Conservation (phyloP, 2,888 invertebrate genomes). For the Mactromeris polynyma region DNA sequence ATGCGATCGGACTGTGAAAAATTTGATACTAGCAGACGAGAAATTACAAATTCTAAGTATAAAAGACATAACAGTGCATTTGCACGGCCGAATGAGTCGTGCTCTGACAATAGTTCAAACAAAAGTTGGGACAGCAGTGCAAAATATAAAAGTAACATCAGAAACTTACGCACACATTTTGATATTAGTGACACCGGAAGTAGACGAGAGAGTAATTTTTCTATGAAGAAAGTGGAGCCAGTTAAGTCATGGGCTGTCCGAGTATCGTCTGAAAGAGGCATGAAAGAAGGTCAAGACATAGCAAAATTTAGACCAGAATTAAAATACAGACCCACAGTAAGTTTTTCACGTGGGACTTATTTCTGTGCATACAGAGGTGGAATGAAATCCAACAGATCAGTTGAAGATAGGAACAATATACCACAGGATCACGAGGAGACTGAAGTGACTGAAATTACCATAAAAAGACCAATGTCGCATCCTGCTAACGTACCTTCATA, state of each 20-base stretch:
- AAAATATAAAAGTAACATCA: neutral
- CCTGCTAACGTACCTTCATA: neutral
- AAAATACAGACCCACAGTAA: slow-evolving; percentile 14
- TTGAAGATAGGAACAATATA: neutral
- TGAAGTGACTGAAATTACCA: neutral
- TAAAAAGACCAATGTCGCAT: neutral
- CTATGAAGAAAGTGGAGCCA: neutral
- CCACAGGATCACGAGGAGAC: neutral
- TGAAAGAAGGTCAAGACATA: neutral
- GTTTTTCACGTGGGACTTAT: slow-evolving; percentile 5
- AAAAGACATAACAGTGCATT: neutral
- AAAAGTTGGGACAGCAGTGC: neutral
- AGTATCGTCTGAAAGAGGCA: neutral
- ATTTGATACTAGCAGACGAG: neutral
- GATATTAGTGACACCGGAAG: neutral
- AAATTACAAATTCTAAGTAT: neutral
- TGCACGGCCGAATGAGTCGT: neutral
- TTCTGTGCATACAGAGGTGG: neutral
- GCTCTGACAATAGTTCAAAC: neutral
- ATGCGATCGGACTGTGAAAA: neutral
- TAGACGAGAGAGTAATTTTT: neutral
- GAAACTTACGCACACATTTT: too few species aligned
- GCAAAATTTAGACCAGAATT: neutral
- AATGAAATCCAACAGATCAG: neutral
- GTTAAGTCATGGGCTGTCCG: neutral